Conservation (phyloP, 2,797 vertebrate species). For the Pampus argenteus region DNA sequence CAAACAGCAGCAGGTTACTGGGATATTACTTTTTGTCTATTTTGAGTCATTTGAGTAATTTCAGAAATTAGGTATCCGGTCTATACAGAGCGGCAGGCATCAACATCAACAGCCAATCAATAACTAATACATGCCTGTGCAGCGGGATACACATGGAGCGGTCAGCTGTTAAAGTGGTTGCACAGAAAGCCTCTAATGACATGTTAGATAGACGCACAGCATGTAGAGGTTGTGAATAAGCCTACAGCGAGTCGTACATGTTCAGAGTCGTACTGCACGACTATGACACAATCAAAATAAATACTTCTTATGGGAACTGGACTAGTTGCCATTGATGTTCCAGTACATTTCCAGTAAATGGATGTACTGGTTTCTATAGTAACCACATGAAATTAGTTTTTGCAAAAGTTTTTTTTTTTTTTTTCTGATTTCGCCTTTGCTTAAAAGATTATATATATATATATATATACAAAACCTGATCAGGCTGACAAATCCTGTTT, state of each 20-base stretch:
- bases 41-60: slow-evolving; percentile 17
- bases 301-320: slow-evolving; percentile 53
- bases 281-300: slow-evolving; percentile 53
- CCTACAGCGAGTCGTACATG: slow-evolving; percentile 27
- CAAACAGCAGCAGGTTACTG: not conserved
- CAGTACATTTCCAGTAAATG: too few relatives aligned
- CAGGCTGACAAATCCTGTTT: slow-evolving; percentile 20
- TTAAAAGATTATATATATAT: too few relatives aligned
- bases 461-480: too few relatives aligned
- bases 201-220: slow-evolving; percentile 32
- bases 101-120: slow-evolving; percentile 29
- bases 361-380: slow-evolving; percentile 36
- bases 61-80: slow-evolving; percentile 5
- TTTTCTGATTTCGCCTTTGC: too few relatives aligned
- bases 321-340: slow-evolving; percentile 46
- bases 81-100: slow-evolving; percentile 24
- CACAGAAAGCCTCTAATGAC: slow-evolving; percentile 34
- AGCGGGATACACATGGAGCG: slow-evolving; percentile 21
- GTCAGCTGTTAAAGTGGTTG: slow-evolving; percentile 29
- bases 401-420: too few relatives aligned
- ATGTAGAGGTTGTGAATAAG: slow-evolving; percentile 40
- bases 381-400: slow-evolving; percentile 34
- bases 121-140: slow-evolving; percentile 35
- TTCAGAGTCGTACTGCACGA: slow-evolving; percentile 41
- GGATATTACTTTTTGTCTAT: slow-evolving; percentile 6